phyloP scores from a whole-genome alignment of 92 coral and sea anemone species.

The Heteractis magnifica region DNA sequence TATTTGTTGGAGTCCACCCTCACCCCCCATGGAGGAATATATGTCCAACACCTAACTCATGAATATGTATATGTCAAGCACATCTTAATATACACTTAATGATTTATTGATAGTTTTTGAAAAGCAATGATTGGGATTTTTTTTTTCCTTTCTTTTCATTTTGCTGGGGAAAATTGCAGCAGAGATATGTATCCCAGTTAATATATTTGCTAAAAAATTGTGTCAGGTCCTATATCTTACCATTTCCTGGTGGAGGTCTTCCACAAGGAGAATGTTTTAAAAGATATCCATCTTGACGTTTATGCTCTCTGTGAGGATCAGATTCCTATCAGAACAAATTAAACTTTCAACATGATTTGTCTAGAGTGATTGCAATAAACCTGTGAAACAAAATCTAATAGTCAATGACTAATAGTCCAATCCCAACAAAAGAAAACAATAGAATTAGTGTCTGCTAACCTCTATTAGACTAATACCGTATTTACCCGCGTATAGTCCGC shows the following conservation, averaged over 20 bases:
- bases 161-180: not conserved
- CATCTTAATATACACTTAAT: no score
- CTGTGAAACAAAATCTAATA: no score
- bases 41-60: no score
- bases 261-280: conserved; percentile 10
- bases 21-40: no score
- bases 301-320: not conserved
- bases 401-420: not conserved
- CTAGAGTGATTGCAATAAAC: no score
- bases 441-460: no score
- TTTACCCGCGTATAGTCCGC: no score
- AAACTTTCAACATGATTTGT: not conserved
- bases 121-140: no score
- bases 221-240: not conserved
- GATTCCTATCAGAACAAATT: not conserved
- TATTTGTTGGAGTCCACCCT: no score
- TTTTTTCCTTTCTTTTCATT: not conserved
- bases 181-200: not conserved
- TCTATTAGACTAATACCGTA: not conserved
- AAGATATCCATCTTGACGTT: not conserved
- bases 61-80: no score
- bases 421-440: not conserved
- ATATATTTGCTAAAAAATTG: not conserved
- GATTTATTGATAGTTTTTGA: no score
- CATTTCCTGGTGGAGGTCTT: conserved; percentile 14